A percentile compares a stretch with the other conserved stretches of the same genome.
These are phyloP conservation scores for Fissipunctia ypsillon DNA, from an alignment of 2,888 invertebrate species.

Conservation along the genomic window DNA sequence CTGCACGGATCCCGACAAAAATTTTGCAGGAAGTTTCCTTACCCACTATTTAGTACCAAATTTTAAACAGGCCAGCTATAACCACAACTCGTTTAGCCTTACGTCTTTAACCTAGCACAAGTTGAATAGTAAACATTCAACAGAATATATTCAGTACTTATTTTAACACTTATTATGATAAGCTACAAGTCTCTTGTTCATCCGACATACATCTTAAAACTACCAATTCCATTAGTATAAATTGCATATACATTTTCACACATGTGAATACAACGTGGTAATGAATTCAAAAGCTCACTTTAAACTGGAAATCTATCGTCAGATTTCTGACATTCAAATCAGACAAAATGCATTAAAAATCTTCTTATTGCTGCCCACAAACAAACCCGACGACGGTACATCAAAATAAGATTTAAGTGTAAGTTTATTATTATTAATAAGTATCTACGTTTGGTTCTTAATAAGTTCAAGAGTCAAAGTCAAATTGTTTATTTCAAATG, in stretches of 20 bases:
- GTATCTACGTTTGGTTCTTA: too few species aligned
- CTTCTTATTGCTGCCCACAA: neutral
- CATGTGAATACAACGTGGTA: constrained; percentile 8
- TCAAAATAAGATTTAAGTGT: neutral
- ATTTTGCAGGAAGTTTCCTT: neutral
- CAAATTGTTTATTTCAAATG: too few species aligned
- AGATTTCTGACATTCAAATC: neutral
- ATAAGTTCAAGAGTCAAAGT: too few species aligned
- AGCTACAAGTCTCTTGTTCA: constrained; percentile 31
- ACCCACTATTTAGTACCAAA: neutral
- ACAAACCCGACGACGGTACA: neutral
- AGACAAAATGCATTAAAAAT: neutral
- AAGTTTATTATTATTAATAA: neutral
- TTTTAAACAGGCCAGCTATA: neutral
- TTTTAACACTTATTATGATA: constrained; percentile 29
- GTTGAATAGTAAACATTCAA: constrained; percentile 35
- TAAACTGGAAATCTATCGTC: constrained; percentile 29
- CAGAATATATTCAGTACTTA: constrained; percentile 39
- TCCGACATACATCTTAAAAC: constrained; percentile 44
- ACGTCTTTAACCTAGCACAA: constrained; percentile 37
- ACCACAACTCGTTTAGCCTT: neutral
- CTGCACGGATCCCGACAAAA: neutral
- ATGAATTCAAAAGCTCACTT: constrained; percentile 16
- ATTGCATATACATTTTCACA: constrained; percentile 34
- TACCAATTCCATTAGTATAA: constrained; percentile 51